These are phyloP conservation scores for Agrochola lychnidis DNA, from an alignment of 2,888 invertebrate genomes.

Conservation along the genomic window DNA sequence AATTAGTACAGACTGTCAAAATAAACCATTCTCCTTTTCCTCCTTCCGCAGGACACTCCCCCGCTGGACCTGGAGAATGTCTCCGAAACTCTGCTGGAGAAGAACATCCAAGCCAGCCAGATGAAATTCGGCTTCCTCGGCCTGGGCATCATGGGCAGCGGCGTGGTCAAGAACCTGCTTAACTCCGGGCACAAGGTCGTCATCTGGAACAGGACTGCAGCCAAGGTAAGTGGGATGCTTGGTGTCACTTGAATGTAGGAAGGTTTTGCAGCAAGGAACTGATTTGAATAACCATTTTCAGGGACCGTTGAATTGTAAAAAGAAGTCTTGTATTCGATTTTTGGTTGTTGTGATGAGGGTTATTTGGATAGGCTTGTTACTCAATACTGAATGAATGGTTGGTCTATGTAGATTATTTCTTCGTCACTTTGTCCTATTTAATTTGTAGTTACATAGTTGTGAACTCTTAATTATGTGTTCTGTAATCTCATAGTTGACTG, in stretches of 20 bases:
- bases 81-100: slow-evolving; percentile 94
- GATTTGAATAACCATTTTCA: background rate
- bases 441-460: background rate
- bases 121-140: slow-evolving; percentile 98
- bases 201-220: slow-evolving; percentile 97
- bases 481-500: background rate
- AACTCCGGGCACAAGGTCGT: slow-evolving; percentile 98
- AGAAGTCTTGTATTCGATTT: background rate
- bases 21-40: slow-evolving; percentile 14
- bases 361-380: background rate
- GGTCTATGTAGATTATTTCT: background rate
- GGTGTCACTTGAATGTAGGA: slow-evolving; percentile 42
- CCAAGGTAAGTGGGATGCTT: slow-evolving; percentile 93
- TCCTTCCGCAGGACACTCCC: slow-evolving; percentile 92
- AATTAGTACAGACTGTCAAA: background rate
- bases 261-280: background rate
- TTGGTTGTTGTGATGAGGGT: background rate
- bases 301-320: background rate
- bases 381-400: background rate
- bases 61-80: slow-evolving; percentile 94
- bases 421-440: background rate
- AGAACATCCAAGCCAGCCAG: slow-evolving; percentile 96
- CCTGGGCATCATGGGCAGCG: slow-evolving; percentile 98
- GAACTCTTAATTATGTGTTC: background rate
- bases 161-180: slow-evolving; percentile 98